These are phyloP conservation scores for Gymnoscelis rufifasciata DNA, from an alignment of 2,888 invertebrate species.

Conservation along the genomic window DNA sequence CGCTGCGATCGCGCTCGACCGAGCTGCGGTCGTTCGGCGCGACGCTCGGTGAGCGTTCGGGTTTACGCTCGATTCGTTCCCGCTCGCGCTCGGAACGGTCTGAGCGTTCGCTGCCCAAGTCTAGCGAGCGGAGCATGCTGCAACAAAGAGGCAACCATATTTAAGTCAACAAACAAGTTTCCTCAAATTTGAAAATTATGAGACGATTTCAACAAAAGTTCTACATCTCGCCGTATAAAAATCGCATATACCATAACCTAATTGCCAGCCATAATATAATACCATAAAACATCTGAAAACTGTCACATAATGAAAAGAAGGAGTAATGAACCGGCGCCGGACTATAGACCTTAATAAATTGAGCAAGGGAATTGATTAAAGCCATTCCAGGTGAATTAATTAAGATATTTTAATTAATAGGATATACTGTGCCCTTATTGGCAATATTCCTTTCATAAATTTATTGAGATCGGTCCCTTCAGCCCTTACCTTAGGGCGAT, in stretches of 20 bases:
- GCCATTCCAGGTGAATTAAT: slow-evolving; percentile 79
- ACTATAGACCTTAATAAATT: slow-evolving; percentile 74
- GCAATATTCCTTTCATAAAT: slow-evolving; percentile 79
- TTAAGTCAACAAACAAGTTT: too few species aligned
- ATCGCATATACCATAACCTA: not conserved
- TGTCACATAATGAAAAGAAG: slow-evolving; percentile 35
- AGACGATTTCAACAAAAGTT: too few species aligned
- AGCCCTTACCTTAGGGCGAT: slow-evolving; percentile 59
- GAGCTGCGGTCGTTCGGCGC: slow-evolving; percentile 56
- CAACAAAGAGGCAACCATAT: too few species aligned
- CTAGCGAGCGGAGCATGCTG: slow-evolving; percentile 89
- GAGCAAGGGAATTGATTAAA: slow-evolving; percentile 76
- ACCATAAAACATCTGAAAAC: slow-evolving; percentile 17
- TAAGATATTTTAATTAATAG: slow-evolving; percentile 79
- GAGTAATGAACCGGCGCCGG: slow-evolving; percentile 38
- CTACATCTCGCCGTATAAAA: too few species aligned
- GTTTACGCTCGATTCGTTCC: slow-evolving; percentile 55
- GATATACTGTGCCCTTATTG: slow-evolving; percentile 76
- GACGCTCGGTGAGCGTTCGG: slow-evolving; percentile 70
- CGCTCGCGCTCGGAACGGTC: slow-evolving; percentile 54
- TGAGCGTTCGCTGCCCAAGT: slow-evolving; percentile 69
- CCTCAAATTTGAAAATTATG: too few species aligned
- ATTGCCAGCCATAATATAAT: slow-evolving; percentile 10
- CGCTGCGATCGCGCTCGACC: slow-evolving; percentile 59
- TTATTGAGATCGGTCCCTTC: slow-evolving; percentile 75